These are phyloP conservation scores for Tychaedon coryphoeus DNA, from an alignment of 2,113 vertebrate genomes.

Conservation along the genomic window DNA sequence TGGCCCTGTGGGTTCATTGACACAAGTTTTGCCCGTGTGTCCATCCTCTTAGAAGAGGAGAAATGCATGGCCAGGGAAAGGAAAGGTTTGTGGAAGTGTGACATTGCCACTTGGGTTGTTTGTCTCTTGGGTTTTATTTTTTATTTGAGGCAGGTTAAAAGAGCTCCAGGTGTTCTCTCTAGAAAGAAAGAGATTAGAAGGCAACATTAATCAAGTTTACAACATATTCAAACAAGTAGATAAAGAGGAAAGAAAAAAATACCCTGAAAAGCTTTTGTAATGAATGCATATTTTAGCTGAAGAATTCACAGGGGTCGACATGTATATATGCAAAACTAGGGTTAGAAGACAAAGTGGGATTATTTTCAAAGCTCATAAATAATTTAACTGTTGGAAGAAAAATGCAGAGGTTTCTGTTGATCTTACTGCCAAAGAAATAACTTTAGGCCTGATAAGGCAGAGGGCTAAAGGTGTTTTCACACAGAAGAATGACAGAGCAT, in stretches of 20 bases:
- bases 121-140: conserved; percentile 5
- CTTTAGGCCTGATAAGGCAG: conserved; percentile 18
- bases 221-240: conserved; percentile 66
- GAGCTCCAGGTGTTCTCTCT: conserved; percentile 67
- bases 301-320: conserved; percentile 11
- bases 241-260: conserved; percentile 38
- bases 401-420: conserved; percentile 4
- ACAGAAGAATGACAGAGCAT: not conserved
- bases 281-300: conserved; percentile 50
- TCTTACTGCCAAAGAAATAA: conserved; percentile 15
- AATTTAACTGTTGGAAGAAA: conserved; percentile 42
- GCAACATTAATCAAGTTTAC: conserved; percentile 70
- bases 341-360: conserved; percentile 42
- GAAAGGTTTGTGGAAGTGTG: not conserved
- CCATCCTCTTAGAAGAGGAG: not conserved
- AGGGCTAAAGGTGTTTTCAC: not conserved
- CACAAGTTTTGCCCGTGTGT: not conserved
- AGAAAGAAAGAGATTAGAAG: conserved; percentile 67
- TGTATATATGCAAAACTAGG: conserved; percentile 52
- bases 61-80: not conserved
- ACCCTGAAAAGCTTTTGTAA: conserved; percentile 49
- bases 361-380: conserved; percentile 57
- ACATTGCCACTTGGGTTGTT: not conserved
- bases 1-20: not conserved
- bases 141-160: conserved; percentile 49